Base-by-base conservation (phyloP, 2,888 invertebrate genomes). In the Chloromyia formosa region DNA sequence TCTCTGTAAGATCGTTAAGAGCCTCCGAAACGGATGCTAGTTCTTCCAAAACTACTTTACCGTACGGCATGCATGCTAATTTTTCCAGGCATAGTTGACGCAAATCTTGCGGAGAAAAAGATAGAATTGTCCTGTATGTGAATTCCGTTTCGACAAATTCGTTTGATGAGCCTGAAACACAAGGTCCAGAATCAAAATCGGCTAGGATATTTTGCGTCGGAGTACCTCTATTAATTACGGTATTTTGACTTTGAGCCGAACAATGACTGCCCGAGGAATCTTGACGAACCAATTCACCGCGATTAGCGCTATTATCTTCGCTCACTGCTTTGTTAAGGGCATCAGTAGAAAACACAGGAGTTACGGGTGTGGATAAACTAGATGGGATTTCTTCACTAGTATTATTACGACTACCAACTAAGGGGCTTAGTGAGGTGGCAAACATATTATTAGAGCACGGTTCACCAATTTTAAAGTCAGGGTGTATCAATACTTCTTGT, bases 21-120 rank as follows among this genome's bases (percentile, higher is more conserved):
- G 86, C 87, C 81, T 88, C 85, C 10, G 92, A 90, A 12, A 91
- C 90, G 53, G 87, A 87, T 35, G 91, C 91, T 56, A 92, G 81
- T 82, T 92, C 92, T 84, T 91, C 89, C 76, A 92, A 84, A 78
- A 93, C 88, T 80, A 89, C 89, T 22, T 87, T 86, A 66, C 93
- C 93, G 81, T 88, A 92, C 2, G 93, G 93, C 82, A 92, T 87
- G 5, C 89, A 87, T 18, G 90, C 86, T 10, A 94, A 87, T 78
- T 86, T 89, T 79, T 87, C 88, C 53, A 93, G 87, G 82, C 92
- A 92, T 45, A 92, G 83, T 79, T 91, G 89, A 79, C 89, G 88
- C 74, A 94, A 83, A 40, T 88, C 85, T 66, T 85, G n/a, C 23
- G 40, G 77, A 69, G 76, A 75, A 75, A 77, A 78, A 35, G 76